phyloP scores from a whole-genome alignment of 2,113 vertebrate species.

The Tylochromis polylepis region DNA sequence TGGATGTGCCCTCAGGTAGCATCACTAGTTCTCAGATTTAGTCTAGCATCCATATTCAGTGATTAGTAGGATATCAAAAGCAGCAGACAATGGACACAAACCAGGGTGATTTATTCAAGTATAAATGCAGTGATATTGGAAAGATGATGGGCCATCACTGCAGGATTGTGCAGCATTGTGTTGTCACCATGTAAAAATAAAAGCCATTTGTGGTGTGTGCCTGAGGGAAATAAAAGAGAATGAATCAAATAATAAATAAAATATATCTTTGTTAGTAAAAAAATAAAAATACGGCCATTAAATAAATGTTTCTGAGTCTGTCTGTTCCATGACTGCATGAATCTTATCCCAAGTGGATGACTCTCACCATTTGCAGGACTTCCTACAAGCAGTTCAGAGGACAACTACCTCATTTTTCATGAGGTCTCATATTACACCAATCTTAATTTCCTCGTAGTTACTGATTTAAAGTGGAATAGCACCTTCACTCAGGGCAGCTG shows the following conservation, averaged over 20 bases:
- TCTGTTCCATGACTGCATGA: neutral
- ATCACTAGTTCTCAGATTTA: neutral
- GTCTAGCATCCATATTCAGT: neutral
- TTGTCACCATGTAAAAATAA: neutral
- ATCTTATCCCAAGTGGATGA: neutral
- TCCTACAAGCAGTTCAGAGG: neutral
- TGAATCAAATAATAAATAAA: neutral
- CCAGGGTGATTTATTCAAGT: neutral
- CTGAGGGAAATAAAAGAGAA: neutral
- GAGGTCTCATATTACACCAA: neutral
- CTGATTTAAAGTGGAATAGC: neutral
- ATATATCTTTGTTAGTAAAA: neutral
- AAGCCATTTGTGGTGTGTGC: neutral
- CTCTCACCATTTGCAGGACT: constrained; percentile 8
- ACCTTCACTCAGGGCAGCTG: neutral
- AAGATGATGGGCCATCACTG: neutral
- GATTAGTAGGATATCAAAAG: neutral
- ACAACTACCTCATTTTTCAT: neutral
- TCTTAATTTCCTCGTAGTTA: neutral
- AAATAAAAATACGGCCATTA: neutral
- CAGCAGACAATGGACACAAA: neutral
- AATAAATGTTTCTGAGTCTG: neutral
- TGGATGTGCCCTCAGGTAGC: neutral
- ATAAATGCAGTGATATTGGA: neutral
- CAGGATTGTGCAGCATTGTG: neutral